phyloP scores from a whole-genome alignment of 2,113 vertebrate genomes.

The Cyanocitta stelleri region DNA sequence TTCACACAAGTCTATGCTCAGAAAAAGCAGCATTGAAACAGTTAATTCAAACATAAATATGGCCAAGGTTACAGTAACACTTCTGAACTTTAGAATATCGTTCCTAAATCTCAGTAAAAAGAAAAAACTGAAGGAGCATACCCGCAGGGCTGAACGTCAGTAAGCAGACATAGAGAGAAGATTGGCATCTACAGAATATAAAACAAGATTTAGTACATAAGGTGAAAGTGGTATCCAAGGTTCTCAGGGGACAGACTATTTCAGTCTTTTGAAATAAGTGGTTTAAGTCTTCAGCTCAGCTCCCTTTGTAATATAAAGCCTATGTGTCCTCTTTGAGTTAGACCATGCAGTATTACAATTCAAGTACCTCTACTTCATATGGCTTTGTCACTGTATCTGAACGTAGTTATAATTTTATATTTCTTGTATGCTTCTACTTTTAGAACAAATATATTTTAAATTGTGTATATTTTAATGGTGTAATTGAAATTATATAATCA shows the following conservation, averaged over 20 bases:
- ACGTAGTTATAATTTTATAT: background rate
- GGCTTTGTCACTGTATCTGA: background rate
- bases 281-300: conserved; percentile 21
- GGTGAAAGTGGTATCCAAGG: conserved; percentile 9
- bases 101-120: background rate
- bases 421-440: background rate
- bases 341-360: background rate
- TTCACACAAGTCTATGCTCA: background rate
- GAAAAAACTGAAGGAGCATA: background rate
- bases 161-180: background rate
- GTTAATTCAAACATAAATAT: background rate
- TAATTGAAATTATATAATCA: background rate
- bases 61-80: background rate
- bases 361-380: background rate
- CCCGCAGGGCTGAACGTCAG: conserved; percentile 25
- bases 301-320: background rate
- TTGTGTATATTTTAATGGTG: background rate
- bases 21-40: background rate
- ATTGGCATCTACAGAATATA: conserved; percentile 35
- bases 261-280: conserved; percentile 28
- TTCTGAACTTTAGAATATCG: background rate
- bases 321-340: background rate
- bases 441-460: background rate
- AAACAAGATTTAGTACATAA: conserved; percentile 44
- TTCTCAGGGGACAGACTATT: conserved; percentile 30